Conservation (phyloP, 2,888 invertebrate genomes). For the Cybosia mesomella region DNA sequence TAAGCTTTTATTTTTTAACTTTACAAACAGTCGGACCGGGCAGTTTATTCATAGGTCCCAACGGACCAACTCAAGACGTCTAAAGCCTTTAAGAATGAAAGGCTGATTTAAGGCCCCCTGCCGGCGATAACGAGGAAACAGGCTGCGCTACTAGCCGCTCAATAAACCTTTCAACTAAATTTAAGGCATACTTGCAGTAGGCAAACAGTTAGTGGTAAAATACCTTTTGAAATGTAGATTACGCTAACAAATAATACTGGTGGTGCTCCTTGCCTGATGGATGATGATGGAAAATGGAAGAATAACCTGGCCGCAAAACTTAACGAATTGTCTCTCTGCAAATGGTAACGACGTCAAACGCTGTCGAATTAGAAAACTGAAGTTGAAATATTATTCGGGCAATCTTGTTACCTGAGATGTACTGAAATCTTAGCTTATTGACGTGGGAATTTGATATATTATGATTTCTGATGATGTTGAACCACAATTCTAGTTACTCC, state of each 20-base stretch:
- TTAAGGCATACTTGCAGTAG: conserved; percentile 22
- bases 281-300: background rate
- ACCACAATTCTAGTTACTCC: background rate
- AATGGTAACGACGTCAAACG: background rate
- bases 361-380: background rate
- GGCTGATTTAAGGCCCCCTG: conserved; percentile 80
- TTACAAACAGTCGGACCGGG: conserved; percentile 31
- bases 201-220: conserved; percentile 3
- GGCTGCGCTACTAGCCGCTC: conserved; percentile 73
- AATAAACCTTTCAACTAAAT: conserved; percentile 78
- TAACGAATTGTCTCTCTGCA: background rate
- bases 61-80: conserved; percentile 63
- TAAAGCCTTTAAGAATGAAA: conserved; percentile 78
- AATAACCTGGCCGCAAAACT: background rate
- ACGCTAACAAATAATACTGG: background rate
- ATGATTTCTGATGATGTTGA: too few species aligned
- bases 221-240: background rate
- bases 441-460: background rate
- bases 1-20: conserved; percentile 6
- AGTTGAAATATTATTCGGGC: background rate
- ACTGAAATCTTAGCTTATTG: too few species aligned
- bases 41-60: conserved; percentile 53
- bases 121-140: conserved; percentile 81
- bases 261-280: background rate
- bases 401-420: background rate